Evolutionary conservation across 2,888 invertebrate genomes (phyloP).

Genomic region (Drosophila pseudotalamancana): DNA sequence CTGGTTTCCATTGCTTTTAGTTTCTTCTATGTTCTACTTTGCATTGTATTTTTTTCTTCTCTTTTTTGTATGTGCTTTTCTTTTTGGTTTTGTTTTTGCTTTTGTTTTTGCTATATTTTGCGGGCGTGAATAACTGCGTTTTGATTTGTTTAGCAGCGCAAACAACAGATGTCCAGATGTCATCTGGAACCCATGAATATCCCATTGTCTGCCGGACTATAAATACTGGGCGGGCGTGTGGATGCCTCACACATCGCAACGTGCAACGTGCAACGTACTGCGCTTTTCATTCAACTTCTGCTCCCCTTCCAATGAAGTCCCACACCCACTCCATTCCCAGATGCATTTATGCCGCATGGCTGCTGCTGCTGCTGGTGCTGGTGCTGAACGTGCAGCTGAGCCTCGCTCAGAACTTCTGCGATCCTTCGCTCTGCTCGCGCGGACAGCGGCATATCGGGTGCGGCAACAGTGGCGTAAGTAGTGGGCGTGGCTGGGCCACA

Average conservation of each 20-base stretch:
- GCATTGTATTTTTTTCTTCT: background rate
- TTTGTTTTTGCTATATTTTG: no score
- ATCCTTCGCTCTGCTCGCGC: conserved; percentile 48
- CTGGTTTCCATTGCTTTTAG: background rate
- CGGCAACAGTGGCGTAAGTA: conserved; percentile 61
- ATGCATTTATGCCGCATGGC: background rate
- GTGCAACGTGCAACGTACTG: background rate
- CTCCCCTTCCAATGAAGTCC: background rate
- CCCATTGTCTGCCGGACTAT: conserved; percentile 7
- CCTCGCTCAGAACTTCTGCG: conserved; percentile 54
- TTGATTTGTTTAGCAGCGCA: conserved; percentile 24
- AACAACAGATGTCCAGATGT: conserved; percentile 33
- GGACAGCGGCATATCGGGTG: conserved; percentile 58
- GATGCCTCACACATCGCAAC: no score
- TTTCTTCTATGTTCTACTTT: background rate
- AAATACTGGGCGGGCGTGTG: no score
- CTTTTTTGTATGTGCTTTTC: background rate
- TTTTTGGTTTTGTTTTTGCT: background rate
- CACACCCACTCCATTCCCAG: background rate
- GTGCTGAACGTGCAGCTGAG: background rate
- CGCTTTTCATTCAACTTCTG: background rate
- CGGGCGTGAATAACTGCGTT: conserved; percentile 33
- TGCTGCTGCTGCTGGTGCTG: background rate
- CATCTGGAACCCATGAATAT: background rate
- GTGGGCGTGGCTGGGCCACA: background rate